Percentiles rank a stretch among this genome's conserved stretches.
phyloP scores from a whole-genome alignment of 2,888 invertebrate species.

The Xestobium rufovillosum region DNA sequence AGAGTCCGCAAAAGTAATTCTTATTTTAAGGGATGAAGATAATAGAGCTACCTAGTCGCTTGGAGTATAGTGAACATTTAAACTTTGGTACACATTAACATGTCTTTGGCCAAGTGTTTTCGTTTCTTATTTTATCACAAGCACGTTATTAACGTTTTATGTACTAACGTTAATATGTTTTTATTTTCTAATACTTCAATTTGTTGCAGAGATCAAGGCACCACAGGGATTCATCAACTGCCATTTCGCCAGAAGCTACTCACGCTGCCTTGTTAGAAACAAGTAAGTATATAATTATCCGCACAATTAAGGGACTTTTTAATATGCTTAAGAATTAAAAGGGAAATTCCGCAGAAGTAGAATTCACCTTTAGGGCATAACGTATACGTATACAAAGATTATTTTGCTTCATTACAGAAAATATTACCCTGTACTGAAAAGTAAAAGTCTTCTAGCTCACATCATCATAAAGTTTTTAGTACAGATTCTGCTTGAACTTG shows the following conservation, averaged over 20 bases:
- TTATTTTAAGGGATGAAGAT: too few relatives aligned
- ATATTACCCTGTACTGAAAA: neutral
- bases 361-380: neutral
- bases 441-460: slow-evolving; percentile 6
- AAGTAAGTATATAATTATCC: slow-evolving; percentile 34
- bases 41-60: too few relatives aligned
- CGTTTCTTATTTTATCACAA: too few relatives aligned
- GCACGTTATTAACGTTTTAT: too few relatives aligned
- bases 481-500: too few relatives aligned
- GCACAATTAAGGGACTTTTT: too few relatives aligned
- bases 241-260: slow-evolving; percentile 37
- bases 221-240: slow-evolving; percentile 40
- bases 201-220: slow-evolving; percentile 42
- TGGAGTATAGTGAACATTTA: too few relatives aligned
- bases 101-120: too few relatives aligned
- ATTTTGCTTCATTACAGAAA: slow-evolving; percentile 3
- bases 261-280: slow-evolving; percentile 42
- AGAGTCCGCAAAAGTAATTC: too few relatives aligned
- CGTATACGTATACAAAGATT: neutral
- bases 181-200: slow-evolving; percentile 17
- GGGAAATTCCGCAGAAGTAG: neutral
- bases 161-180: slow-evolving; percentile 2
- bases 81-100: too few relatives aligned
- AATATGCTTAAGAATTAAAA: too few relatives aligned
- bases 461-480: slow-evolving; percentile 8